phyloP scores from a whole-genome alignment of 2,888 invertebrate genomes.

The Spilosoma lubricipeda region DNA sequence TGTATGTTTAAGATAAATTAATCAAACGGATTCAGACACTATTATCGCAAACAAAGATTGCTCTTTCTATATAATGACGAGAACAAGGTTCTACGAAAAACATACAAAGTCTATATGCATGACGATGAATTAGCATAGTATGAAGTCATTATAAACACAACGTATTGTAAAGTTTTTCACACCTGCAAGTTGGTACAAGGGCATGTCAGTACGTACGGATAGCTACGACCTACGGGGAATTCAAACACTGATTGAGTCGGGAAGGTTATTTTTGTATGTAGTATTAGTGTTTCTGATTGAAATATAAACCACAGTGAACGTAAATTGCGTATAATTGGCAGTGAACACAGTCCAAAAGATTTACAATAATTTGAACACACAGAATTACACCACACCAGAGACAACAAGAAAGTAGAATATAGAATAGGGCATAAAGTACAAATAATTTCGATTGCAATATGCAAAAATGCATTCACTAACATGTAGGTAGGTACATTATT shows the following conservation, averaged over 20 bases:
- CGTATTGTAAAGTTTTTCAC: not conserved
- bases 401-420: too few relatives aligned
- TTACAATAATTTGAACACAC: too few relatives aligned
- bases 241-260: not conserved
- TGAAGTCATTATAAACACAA: not conserved
- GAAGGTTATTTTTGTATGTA: not conserved
- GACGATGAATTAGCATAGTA: not conserved
- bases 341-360: too few relatives aligned
- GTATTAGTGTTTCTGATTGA: too few relatives aligned
- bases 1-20: not conserved
- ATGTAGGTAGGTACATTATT: too few relatives aligned
- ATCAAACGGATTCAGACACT: not conserved
- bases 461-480: too few relatives aligned
- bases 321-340: too few relatives aligned
- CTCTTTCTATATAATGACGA: not conserved
- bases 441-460: too few relatives aligned
- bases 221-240: not conserved
- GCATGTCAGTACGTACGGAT: too few relatives aligned
- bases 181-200: not conserved
- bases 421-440: too few relatives aligned
- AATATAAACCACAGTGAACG: too few relatives aligned
- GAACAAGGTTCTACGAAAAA: not conserved
- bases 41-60: not conserved
- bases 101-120: not conserved
- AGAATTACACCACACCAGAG: too few relatives aligned